A percentile compares a stretch with the other conserved stretches of the same genome.
phyloP scores from a whole-genome alignment of 2,888 invertebrate genomes.

The Heteropelma amictum region DNA sequence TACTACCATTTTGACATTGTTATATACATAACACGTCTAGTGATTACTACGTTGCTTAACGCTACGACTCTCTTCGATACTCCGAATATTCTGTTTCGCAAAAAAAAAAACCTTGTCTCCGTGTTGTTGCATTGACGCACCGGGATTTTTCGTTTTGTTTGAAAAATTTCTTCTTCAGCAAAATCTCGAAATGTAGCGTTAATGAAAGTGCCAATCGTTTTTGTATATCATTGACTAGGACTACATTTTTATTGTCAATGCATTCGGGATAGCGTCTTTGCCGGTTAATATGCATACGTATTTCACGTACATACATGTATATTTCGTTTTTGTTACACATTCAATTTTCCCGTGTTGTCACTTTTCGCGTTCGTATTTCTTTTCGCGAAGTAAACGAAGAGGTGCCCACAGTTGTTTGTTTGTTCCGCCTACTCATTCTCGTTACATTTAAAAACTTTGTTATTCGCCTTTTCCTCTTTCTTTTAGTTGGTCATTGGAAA shows the following conservation, averaged over 20 bases:
- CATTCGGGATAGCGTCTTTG: constrained; percentile 74
- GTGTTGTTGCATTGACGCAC: constrained; percentile 52
- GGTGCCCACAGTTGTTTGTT: constrained; percentile 41
- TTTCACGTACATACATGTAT: no score
- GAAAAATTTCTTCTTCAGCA: constrained; percentile 5
- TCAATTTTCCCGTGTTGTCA: constrained; percentile 7
- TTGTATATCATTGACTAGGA: constrained; percentile 44
- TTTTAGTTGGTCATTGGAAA: constrained; percentile 54
- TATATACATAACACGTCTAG: constrained; percentile 75
- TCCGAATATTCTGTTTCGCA: constrained; percentile 51
- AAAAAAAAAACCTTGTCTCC: constrained; percentile 57
- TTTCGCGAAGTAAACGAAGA: constrained; percentile 51
- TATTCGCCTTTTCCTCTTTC: constrained; percentile 1
- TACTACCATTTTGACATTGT: constrained; percentile 63
- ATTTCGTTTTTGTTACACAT: constrained; percentile 3
- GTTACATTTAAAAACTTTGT: constrained; percentile 55
- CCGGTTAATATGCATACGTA: constrained; percentile 59
- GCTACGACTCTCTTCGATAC: constrained; percentile 61
- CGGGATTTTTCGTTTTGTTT: constrained; percentile 24
- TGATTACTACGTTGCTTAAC: constrained; percentile 70
- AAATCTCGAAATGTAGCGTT: constrained; percentile 35
- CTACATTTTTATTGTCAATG: constrained; percentile 73
- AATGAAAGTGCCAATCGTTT: constrained; percentile 58
- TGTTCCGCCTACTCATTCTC: constrained; percentile 30
- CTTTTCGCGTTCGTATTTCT: constrained; percentile 20